Base-by-base conservation (phyloP, 2,888 invertebrate genomes). In the Torymus aiolomorphi region DNA sequence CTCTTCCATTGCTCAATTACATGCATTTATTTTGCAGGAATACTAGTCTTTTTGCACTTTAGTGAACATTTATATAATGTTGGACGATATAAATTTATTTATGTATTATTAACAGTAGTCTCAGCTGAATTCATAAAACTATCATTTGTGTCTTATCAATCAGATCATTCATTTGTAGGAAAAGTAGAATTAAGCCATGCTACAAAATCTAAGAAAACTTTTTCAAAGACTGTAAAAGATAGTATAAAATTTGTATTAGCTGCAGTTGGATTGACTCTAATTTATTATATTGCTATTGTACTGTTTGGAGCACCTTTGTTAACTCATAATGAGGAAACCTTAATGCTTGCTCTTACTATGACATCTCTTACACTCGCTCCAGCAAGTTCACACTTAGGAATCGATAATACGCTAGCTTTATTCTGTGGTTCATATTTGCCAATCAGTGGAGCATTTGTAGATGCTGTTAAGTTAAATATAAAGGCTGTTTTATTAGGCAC, bases 401-500 rank as follows among this genome's bases (percentile, higher is more conserved):
- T 93, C 0, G 93, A 94, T 82, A 87, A 91, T 18, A 91, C 93
- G 0, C 87, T 93, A 86, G 91, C 92, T 59, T 84, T 94, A 42
- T 85, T 94, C 73, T 92, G 92, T 83, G 93, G 93, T 52, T 87
- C 92, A 13, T 92, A 91, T 78, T 88, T 89, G 52, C 91, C 91
- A 83, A 87, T 88, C 12, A 85, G 88, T 0, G 82, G 86, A 56
- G 82, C 82, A 13, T 89, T 92, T 10, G 92, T 91, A 20, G 92
- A 93, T 82, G 92, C 92, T 11, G 87, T 93, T 11, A 88, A 91
- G 61, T 92, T 93, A 69, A 93, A 94, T 91, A 90, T 94, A 67
- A 92, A 93, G 75, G 91, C 92, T 59, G 93, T 94, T 0, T 88
- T 96, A 13, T 89, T 95, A 52, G 97, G 97, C 2, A 94, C 96